Evolutionary conservation across 2,797 vertebrate species (phyloP).

Genomic region (Bovichtus diacanthus): DNA sequence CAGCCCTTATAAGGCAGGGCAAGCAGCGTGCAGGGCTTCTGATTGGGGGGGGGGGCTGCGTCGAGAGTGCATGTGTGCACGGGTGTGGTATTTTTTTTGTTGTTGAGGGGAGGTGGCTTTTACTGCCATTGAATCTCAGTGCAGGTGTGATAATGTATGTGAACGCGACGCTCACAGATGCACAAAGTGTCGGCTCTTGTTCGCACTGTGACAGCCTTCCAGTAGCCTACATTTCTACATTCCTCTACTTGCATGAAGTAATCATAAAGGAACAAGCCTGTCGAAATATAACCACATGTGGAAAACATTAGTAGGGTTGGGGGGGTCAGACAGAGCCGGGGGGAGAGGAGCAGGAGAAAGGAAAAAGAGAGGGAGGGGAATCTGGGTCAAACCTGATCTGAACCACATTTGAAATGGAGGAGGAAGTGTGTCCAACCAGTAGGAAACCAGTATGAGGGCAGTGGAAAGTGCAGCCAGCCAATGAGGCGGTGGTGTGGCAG

Average conservation of each 20-base stretch:
- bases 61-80: background rate
- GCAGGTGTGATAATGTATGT: conserved; percentile 10
- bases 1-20: conserved; percentile 86
- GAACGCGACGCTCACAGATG: background rate
- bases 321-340: conserved; percentile 52
- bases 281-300: conserved; percentile 71
- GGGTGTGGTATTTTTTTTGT: conserved; percentile 21
- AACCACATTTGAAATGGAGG: conserved; percentile 80
- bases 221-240: conserved; percentile 53
- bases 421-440: conserved; percentile 74
- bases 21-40: conserved; percentile 62
- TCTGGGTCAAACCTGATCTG: conserved; percentile 79
- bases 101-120: conserved; percentile 35
- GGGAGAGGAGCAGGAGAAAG: conserved; percentile 19
- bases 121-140: conserved; percentile 38
- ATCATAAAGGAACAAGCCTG: conserved; percentile 33
- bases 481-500: conserved; percentile 41
- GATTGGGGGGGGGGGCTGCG: conserved; percentile 71
- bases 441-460: conserved; percentile 38
- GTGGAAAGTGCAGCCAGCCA: conserved; percentile 63
- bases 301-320: conserved; percentile 62
- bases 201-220: conserved; percentile 9
- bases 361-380: conserved; percentile 45
- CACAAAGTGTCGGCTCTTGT: conserved; percentile 7
- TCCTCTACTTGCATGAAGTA: conserved; percentile 41